A percentile compares a stretch with the other conserved stretches of the same genome.
Evolutionary conservation across 2,113 vertebrate species (phyloP).

Genomic region (Thalassarche chlororhynchos): DNA sequence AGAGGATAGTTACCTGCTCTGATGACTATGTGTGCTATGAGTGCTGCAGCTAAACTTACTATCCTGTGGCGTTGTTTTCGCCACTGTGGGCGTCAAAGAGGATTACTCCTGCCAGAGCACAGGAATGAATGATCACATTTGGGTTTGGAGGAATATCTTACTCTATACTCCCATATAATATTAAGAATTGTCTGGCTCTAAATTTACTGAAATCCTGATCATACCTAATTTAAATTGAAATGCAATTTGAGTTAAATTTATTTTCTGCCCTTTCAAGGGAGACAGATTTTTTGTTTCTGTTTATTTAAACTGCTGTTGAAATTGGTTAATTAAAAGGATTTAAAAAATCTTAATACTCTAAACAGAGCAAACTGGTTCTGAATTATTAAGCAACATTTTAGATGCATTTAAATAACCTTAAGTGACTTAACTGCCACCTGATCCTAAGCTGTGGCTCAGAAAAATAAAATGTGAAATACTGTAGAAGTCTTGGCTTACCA

Average conservation of each 20-base stretch:
- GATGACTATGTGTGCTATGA: not conserved
- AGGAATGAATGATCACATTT: not conserved
- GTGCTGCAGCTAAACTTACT: not conserved
- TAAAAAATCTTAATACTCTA: conserved; percentile 80
- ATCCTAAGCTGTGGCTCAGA: conserved; percentile 80
- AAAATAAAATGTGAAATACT: conserved; percentile 80
- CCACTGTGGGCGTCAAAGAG: not conserved
- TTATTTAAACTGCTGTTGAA: conserved; percentile 78
- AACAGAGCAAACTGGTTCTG: conserved; percentile 83
- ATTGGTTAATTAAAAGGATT: conserved; percentile 82
- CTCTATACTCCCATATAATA: not conserved
- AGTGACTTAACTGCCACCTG: conserved; percentile 80
- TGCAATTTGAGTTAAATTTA: conserved; percentile 44
- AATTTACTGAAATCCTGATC: not conserved
- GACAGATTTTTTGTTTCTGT: conserved; percentile 59
- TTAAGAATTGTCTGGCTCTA: not conserved
- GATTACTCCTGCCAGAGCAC: not conserved
- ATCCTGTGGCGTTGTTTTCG: not conserved
- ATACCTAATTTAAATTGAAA: not conserved
- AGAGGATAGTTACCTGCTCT: not conserved
- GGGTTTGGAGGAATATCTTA: not conserved
- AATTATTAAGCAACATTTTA: conserved; percentile 85
- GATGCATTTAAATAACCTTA: conserved; percentile 82
- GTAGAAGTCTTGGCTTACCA: conserved; percentile 75
- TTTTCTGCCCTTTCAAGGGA: conserved; percentile 56